A percentile compares a stretch with the other conserved stretches of the same genome.
phyloP scores from a whole-genome alignment of 2,113 vertebrate species.

The Hydropotes inermis region DNA sequence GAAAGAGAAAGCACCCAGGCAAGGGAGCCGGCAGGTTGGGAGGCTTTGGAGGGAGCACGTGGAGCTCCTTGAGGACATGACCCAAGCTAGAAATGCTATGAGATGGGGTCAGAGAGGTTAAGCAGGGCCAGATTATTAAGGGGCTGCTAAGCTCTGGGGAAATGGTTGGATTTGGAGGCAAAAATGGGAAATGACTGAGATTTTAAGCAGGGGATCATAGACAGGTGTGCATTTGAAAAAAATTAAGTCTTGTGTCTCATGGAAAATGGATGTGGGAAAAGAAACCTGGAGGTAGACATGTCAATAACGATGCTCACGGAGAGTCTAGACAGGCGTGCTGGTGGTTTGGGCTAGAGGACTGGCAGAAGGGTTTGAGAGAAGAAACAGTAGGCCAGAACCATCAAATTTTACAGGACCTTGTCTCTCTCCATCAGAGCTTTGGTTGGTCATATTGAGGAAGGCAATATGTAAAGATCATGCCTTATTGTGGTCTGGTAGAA shows the following conservation, averaged over 20 bases:
- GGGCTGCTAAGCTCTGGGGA: no score
- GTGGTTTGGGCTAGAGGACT: not conserved
- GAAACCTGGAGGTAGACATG: not conserved
- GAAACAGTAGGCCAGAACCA: not conserved
- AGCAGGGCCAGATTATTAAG: not conserved
- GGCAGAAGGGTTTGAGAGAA: not conserved
- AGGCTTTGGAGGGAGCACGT: not conserved
- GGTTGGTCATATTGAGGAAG: not conserved
- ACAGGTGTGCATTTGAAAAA: not conserved
- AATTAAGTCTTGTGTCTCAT: not conserved
- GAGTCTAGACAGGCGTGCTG: not conserved
- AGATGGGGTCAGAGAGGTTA: not conserved
- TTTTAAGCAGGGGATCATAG: not conserved
- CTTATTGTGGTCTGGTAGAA: constrained; percentile 21
- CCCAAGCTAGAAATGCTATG: not conserved
- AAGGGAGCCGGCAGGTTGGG: not conserved
- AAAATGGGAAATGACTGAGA: not conserved
- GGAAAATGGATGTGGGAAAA: not conserved
- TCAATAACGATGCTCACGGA: not conserved
- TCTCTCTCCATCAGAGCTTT: not conserved
- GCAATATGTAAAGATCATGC: constrained; percentile 15
- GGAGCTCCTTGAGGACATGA: not conserved
- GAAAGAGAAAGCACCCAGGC: not conserved
- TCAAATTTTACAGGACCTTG: not conserved
- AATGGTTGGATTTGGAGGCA: not conserved